Conservation (phyloP, 35 echinoderm and acorn worm genomes). For the Heliocidaris tuberculata region DNA sequence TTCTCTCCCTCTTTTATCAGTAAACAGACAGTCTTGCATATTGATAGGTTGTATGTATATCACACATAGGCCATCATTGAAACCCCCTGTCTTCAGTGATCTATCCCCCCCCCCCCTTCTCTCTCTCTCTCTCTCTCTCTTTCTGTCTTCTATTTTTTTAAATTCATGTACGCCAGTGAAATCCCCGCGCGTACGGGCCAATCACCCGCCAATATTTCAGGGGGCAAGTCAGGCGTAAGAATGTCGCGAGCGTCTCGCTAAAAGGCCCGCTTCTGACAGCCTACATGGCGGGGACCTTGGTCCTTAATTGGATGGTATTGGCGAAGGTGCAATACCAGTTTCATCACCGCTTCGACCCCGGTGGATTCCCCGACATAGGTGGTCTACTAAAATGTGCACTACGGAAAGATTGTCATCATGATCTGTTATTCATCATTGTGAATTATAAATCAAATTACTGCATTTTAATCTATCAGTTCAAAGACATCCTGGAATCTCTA, state of each 20-base stretch:
- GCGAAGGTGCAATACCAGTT: constrained; percentile 1
- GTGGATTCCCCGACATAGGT: not conserved
- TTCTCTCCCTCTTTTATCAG: not conserved
- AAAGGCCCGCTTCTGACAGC: constrained; percentile 5
- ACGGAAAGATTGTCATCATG: not conserved
- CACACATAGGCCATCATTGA: not conserved
- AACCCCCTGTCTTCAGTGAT: not conserved
- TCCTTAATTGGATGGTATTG: constrained; percentile 16
- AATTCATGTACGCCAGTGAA: not conserved
- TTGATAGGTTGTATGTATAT: not conserved
- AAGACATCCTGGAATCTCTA: no score
- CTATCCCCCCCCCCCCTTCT: not conserved
- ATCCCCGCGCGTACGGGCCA: constrained; percentile 1
- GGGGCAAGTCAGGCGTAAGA: constrained; percentile 7
- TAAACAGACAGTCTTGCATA: not conserved
- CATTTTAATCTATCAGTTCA: no score
- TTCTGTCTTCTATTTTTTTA: not conserved
- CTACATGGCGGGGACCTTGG: constrained; percentile 3
- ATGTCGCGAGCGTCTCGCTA: not conserved
- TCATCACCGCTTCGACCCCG: not conserved
- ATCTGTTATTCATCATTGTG: no score
- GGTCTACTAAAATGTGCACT: constrained; percentile 9
- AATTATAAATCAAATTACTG: no score
- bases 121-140: no score
- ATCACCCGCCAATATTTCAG: constrained; percentile 39